These are phyloP conservation scores for Aurelia sp. DNA, from an alignment of 30 jellyfish, hydroid and myxozoan species.

Conservation along the genomic window DNA sequence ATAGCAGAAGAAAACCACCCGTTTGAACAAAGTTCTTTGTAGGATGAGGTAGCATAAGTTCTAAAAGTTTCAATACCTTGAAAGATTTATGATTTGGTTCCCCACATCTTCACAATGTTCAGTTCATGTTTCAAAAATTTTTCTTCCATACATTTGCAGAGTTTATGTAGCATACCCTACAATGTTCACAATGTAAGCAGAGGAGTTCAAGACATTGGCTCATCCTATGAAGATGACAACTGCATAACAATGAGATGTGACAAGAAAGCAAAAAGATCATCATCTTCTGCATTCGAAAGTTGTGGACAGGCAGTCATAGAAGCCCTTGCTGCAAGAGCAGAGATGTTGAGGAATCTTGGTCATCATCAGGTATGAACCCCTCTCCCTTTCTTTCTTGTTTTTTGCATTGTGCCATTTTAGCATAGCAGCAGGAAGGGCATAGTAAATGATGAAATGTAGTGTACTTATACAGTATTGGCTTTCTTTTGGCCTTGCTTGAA, in stretches of 20 bases:
- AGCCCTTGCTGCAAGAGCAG: slow-evolving; percentile 72
- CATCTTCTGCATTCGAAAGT: not conserved
- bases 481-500: no score
- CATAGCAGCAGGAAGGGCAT: no score
- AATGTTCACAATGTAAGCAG: slow-evolving; percentile 36
- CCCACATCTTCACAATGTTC: no score
- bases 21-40: no score
- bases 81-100: no score
- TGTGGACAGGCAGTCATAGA: slow-evolving; percentile 24
- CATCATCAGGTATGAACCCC: slow-evolving; percentile 46
- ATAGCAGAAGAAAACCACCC: no score
- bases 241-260: slow-evolving; percentile 31
- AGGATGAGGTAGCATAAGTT: no score
- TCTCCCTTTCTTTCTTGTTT: not conserved
- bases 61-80: no score
- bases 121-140: no score
- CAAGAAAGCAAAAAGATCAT: slow-evolving; percentile 21
- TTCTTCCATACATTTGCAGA: slow-evolving; percentile 9
- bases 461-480: no score
- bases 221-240: slow-evolving; percentile 6
- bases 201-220: slow-evolving; percentile 17
- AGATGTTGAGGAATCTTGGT: slow-evolving; percentile 57
- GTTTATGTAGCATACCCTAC: slow-evolving; percentile 65
- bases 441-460: no score
- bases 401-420: not conserved